phyloP scores from a whole-genome alignment of 2,888 invertebrate species.

The Julus scandinavius region DNA sequence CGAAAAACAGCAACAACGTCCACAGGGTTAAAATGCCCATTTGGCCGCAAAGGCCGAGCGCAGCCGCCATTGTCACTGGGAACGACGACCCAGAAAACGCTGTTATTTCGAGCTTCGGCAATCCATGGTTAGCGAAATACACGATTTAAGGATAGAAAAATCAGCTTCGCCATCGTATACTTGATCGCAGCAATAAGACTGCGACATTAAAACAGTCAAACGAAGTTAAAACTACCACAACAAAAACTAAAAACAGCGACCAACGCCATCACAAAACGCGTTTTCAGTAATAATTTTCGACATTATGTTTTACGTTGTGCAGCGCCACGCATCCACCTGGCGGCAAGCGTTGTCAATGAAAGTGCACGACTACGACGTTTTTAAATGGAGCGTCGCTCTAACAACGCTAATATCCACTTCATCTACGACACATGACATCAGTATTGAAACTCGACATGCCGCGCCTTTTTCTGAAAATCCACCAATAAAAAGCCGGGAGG shows the following conservation, averaged over 20 bases:
- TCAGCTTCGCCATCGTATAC: neutral
- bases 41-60: constrained; percentile 17
- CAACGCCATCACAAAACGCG: neutral
- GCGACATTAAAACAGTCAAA: neutral
- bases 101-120: neutral
- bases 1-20: neutral
- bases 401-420: neutral
- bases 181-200: neutral
- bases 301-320: neutral
- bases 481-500: neutral
- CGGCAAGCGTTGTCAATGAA: neutral
- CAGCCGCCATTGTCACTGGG: constrained; percentile 42
- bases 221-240: neutral
- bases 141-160: neutral
- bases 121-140: constrained; percentile 1
- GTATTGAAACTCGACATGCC: neutral
- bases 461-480: no score
- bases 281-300: neutral
- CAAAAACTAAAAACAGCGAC: neutral
- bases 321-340: neutral
- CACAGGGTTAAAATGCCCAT: constrained; percentile 38
- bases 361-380: neutral
- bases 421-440: neutral
- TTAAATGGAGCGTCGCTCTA: neutral
- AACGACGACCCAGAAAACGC: constrained; percentile 25